Conservation (phyloP, 2,113 vertebrate species). For the Gnathonemus echidnorhynchus region DNA sequence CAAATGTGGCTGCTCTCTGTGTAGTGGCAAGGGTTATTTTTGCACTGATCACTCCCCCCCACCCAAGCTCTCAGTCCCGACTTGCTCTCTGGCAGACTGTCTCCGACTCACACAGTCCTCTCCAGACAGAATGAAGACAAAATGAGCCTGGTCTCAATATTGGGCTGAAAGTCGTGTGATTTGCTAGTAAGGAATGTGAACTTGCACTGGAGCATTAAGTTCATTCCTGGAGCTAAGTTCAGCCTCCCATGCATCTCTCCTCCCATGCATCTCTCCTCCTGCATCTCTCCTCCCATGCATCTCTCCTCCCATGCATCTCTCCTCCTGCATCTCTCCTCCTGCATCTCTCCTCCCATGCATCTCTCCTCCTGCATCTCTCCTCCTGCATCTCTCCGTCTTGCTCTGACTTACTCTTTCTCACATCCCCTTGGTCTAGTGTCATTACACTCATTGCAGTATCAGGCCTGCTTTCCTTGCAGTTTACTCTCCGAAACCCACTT, state of each 20-base stretch:
- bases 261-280: conserved; percentile 35
- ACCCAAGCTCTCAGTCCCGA: not conserved
- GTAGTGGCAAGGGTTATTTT: conserved; percentile 41
- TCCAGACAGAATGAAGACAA: conserved; percentile 33
- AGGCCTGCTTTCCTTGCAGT: not conserved
- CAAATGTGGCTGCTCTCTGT: conserved; percentile 23
- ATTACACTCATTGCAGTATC: not conserved
- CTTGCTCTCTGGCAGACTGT: conserved; percentile 11
- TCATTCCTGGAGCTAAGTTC: conserved; percentile 39
- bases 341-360: not conserved
- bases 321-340: conserved; percentile 35
- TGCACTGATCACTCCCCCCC: conserved; percentile 16
- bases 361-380: conserved; percentile 11
- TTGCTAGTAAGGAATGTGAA: conserved; percentile 52
- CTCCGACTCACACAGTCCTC: conserved; percentile 19
- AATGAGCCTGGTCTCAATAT: conserved; percentile 27
- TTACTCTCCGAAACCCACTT: conserved; percentile 11
- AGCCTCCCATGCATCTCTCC: conserved; percentile 6
- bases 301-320: too few species aligned
- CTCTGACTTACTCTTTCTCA: conserved; percentile 6
- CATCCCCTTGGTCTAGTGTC: not conserved
- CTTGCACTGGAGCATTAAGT: conserved; percentile 51
- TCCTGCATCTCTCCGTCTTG: conserved; percentile 34
- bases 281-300: conserved; percentile 27
- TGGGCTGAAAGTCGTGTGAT: conserved; percentile 40